Percentiles rank a stretch among this genome's conserved stretches.
Conservation (phyloP, 2,113 vertebrate genomes). For the Ornithorhynchus anatinus region DNA sequence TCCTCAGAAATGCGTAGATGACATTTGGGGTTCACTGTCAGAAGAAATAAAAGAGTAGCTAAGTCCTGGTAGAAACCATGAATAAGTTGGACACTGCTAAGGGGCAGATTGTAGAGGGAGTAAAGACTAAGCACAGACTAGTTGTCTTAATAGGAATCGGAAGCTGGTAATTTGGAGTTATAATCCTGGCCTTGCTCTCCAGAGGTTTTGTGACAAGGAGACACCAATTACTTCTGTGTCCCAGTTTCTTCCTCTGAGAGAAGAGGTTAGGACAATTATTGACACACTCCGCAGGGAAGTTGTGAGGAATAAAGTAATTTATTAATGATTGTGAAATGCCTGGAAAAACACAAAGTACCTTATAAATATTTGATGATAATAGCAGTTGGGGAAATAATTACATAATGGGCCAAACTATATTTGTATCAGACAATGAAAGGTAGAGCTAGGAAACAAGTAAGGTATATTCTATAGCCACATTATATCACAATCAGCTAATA, state of each 20-base stretch:
- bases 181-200: background rate
- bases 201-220: accelerated
- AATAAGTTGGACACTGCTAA: no score
- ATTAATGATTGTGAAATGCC: conserved; percentile 2
- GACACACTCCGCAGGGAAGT: no score
- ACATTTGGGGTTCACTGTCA: no score
- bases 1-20: no score
- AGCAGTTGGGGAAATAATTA: background rate
- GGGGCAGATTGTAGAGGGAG: no score
- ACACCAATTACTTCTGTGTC: no score
- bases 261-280: background rate
- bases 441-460: background rate
- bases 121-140: no score
- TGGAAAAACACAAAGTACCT: conserved; percentile 1
- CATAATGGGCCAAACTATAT: background rate
- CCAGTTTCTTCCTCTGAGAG: background rate
- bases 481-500: no score
- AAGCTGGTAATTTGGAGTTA: accelerated
- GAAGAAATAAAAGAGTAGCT: no score
- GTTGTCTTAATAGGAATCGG: no score
- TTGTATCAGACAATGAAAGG: background rate
- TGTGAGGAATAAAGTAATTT: background rate
- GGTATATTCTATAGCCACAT: background rate
- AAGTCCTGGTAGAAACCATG: no score
- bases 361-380: conserved; percentile 15